Evolutionary conservation across 1,140 invertebrate genomes (phyloP).

Genomic region (Zaprionus gabonicus): DNA sequence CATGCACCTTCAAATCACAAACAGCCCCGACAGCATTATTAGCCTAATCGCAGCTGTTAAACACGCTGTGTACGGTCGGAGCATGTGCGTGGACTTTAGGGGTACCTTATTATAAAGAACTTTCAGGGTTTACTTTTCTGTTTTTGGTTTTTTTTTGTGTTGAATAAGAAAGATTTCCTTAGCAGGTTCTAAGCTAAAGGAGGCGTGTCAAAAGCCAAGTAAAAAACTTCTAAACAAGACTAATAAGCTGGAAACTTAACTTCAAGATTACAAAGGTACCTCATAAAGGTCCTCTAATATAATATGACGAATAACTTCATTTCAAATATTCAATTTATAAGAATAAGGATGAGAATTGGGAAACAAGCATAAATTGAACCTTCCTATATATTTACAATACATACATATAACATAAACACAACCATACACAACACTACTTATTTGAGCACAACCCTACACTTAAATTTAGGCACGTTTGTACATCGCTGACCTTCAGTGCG

Average conservation of each 20-base stretch:
- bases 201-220: not conserved
- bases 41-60: slow-evolving; percentile 45
- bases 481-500: slow-evolving; percentile 65
- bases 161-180: no score
- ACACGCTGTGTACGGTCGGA: not conserved
- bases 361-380: no score
- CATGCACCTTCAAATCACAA: slow-evolving; percentile 26
- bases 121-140: not conserved
- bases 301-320: not conserved
- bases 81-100: slow-evolving; percentile 7
- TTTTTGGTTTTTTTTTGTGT: no score
- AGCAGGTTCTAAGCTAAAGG: not conserved
- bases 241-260: no score
- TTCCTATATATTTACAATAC: not conserved
- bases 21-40: slow-evolving; percentile 35
- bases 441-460: not conserved
- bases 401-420: not conserved
- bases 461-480: not conserved
- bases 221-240: not conserved
- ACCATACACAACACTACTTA: no score
- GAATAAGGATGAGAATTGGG: not conserved
- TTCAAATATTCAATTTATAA: not conserved
- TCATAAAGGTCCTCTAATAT: not conserved
- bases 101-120: not conserved
- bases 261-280: no score